A percentile compares a stretch with the other conserved stretches of the same genome.
phyloP scores from a whole-genome alignment of 2,113 vertebrate species.

The Myodes glareolus region DNA sequence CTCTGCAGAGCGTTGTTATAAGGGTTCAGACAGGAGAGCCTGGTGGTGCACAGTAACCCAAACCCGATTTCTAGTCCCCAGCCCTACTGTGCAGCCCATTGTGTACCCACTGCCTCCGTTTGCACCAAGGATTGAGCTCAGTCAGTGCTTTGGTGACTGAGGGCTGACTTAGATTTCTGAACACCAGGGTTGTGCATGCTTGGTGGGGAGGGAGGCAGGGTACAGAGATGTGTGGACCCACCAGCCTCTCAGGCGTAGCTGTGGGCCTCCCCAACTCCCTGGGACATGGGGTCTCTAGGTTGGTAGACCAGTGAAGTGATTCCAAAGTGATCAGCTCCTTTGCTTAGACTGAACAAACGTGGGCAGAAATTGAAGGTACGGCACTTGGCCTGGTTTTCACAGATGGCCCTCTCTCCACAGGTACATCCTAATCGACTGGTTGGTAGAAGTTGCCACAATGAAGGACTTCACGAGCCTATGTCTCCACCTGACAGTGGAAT shows the following conservation, averaged over 20 bases:
- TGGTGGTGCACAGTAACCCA: background rate
- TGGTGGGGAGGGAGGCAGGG: no score
- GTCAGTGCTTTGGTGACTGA: background rate
- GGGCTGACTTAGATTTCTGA: background rate
- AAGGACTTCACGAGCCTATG: constrained; percentile 97
- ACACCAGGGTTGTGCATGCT: no score
- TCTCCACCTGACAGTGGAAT: constrained; percentile 94
- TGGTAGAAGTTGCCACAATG: constrained; percentile 98
- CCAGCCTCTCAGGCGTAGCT: background rate
- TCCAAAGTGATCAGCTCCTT: background rate
- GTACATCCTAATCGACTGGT: constrained; percentile 98
- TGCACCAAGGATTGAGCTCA: background rate
- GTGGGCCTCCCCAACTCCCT: background rate
- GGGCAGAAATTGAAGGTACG: background rate
- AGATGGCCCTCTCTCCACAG: constrained; percentile 76
- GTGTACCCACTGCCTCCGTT: background rate
- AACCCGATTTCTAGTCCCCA: background rate
- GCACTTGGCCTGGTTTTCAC: background rate
- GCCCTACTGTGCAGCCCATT: no score
- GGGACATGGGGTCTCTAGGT: background rate
- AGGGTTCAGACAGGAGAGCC: background rate
- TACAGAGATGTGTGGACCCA: background rate
- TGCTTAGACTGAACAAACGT: background rate
- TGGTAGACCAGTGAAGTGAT: fast-evolving
- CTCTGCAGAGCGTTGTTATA: background rate